phyloP scores from a whole-genome alignment of 2,113 vertebrate genomes.

The Axis porcinus region DNA sequence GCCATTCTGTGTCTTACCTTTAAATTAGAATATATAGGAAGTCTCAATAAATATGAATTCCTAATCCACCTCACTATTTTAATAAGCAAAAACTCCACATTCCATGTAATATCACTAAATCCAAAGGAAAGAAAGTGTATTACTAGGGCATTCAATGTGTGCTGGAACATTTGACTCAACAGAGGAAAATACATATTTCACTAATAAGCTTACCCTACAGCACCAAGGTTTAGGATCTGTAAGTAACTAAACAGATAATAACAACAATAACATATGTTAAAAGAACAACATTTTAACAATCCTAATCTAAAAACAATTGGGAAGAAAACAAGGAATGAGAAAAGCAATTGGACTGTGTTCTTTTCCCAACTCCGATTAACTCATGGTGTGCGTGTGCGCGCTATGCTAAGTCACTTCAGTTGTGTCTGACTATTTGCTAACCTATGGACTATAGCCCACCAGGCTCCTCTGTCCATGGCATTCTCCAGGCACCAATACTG shows the following conservation, averaged over 20 bases:
- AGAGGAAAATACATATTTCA: background rate
- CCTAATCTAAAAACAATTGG: background rate
- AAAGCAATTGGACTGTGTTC: background rate
- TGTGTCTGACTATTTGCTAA: background rate
- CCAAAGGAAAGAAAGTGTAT: background rate
- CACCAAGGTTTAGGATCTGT: background rate
- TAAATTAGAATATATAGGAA: background rate
- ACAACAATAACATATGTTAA: background rate
- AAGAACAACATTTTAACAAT: background rate
- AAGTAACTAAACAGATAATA: background rate
- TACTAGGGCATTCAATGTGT: background rate
- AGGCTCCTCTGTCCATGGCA: background rate
- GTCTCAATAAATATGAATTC: background rate
- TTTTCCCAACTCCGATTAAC: background rate
- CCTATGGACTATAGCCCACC: background rate
- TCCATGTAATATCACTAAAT: background rate
- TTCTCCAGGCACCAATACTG: background rate
- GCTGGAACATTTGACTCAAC: background rate
- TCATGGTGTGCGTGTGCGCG: background rate
- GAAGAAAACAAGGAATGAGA: background rate
- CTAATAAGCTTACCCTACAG: background rate
- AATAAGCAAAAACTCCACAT: background rate
- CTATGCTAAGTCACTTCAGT: background rate
- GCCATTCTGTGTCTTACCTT: background rate
- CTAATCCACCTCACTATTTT: background rate